Evolutionary conservation across 2,888 invertebrate species (phyloP).

Genomic region (Hirtodrosophila confusa): DNA sequence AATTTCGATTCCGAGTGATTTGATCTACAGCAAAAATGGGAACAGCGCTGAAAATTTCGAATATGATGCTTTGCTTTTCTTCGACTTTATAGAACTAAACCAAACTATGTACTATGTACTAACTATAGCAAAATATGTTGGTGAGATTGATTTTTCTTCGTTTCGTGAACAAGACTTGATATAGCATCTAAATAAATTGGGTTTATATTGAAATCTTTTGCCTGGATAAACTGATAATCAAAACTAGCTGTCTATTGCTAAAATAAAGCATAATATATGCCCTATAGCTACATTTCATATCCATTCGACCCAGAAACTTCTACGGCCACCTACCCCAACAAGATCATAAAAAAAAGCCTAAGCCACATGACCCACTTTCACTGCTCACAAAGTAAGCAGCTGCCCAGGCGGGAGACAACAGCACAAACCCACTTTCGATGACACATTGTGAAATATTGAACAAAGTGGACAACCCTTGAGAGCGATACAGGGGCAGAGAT

Average conservation of each 20-base stretch:
- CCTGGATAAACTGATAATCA: too few species aligned
- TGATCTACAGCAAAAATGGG: too few species aligned
- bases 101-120: too few species aligned
- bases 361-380: slow-evolving; percentile 67
- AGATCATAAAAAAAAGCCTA: slow-evolving; percentile 24
- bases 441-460: slow-evolving; percentile 57
- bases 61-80: too few species aligned
- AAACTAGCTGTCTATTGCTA: not conserved
- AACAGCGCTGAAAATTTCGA: too few species aligned
- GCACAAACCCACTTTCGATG: slow-evolving; percentile 44
- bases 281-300: not conserved
- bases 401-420: slow-evolving; percentile 20
- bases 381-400: slow-evolving; percentile 50
- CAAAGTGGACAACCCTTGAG: slow-evolving; percentile 63
- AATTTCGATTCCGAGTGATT: too few species aligned
- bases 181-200: too few species aligned
- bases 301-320: slow-evolving; percentile 19
- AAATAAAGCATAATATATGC: not conserved
- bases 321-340: slow-evolving; percentile 58
- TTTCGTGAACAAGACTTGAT: too few species aligned
- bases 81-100: too few species aligned
- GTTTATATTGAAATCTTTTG: too few species aligned
- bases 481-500: slow-evolving; percentile 2
- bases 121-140: too few species aligned
- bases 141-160: too few species aligned